Percentiles rank a stretch among this genome's conserved stretches.
Evolutionary conservation across 2,888 invertebrate species (phyloP).

Genomic region (Leistus spinibarbis): DNA sequence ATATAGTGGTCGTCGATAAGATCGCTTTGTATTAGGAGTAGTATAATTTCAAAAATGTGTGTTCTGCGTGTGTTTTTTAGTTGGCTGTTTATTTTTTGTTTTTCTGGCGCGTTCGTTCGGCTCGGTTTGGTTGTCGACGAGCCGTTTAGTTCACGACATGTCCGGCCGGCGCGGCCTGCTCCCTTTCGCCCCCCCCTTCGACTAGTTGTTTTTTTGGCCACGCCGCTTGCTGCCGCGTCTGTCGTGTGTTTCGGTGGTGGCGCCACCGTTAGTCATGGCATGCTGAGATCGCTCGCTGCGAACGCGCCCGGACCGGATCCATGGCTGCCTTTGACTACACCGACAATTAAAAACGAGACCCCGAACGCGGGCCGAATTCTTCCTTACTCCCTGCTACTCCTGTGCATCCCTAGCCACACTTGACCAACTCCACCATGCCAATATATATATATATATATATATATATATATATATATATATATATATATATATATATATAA

Average conservation of each 20-base stretch:
- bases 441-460: too few species aligned
- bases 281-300: slow-evolving; percentile 46
- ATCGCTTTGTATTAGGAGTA: neutral
- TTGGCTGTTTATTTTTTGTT: neutral
- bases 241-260: slow-evolving; percentile 49
- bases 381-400: neutral
- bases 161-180: neutral
- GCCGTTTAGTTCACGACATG: neutral
- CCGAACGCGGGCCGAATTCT: neutral
- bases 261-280: slow-evolving; percentile 53
- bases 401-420: too few species aligned
- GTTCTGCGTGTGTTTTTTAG: neutral
- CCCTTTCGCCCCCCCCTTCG: neutral
- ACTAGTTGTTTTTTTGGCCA: slow-evolving; percentile 10
- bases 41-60: neutral
- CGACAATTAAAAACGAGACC: slow-evolving; percentile 23
- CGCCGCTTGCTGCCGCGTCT: neutral
- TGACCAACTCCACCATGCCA: too few species aligned
- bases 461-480: too few species aligned
- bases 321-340: slow-evolving; percentile 28
- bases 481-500: too few species aligned
- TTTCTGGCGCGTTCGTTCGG: neutral
- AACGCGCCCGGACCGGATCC: neutral
- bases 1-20: neutral
- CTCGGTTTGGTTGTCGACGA: neutral